phyloP scores from a whole-genome alignment of 2,888 invertebrate genomes.

The Oscheius sp. region DNA sequence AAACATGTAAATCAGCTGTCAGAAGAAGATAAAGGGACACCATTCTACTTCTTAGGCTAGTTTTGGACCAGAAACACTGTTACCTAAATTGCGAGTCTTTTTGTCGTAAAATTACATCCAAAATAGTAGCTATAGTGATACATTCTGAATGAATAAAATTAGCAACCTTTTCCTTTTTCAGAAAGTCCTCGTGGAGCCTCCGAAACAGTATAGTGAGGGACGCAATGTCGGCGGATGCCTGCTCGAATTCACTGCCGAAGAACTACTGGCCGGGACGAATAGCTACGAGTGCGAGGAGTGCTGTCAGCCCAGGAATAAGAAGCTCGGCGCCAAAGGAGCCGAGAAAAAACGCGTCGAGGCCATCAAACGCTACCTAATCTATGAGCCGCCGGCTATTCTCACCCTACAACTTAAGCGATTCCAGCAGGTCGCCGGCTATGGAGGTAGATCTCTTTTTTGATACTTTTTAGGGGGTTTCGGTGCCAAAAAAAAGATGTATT shows the following conservation, averaged over 20 bases:
- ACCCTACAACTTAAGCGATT: slow-evolving; percentile 95
- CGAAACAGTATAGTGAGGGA: slow-evolving; percentile 24
- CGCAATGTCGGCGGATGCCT: slow-evolving; percentile 39
- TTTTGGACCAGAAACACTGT: too few relatives aligned
- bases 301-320: slow-evolving; percentile 42
- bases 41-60: too few relatives aligned
- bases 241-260: slow-evolving; percentile 42
- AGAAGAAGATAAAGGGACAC: too few relatives aligned
- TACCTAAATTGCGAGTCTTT: too few relatives aligned
- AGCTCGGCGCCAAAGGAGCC: slow-evolving; percentile 39
- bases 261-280: slow-evolving; percentile 83
- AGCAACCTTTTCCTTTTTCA: slow-evolving; percentile 9
- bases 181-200: slow-evolving; percentile 32
- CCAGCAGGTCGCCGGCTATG: slow-evolving; percentile 79
- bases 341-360: slow-evolving; percentile 57
- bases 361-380: slow-evolving; percentile 79
- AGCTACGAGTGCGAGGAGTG: slow-evolving; percentile 93
- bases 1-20: too few relatives aligned
- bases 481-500: too few relatives aligned
- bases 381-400: slow-evolving; percentile 90
- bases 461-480: too few relatives aligned
- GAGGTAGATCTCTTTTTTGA: neutral
- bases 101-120: too few relatives aligned
- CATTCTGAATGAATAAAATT: too few relatives aligned
- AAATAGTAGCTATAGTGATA: too few relatives aligned